phyloP scores from a whole-genome alignment of 1,140 invertebrate species.

The Drosophila auraria region DNA sequence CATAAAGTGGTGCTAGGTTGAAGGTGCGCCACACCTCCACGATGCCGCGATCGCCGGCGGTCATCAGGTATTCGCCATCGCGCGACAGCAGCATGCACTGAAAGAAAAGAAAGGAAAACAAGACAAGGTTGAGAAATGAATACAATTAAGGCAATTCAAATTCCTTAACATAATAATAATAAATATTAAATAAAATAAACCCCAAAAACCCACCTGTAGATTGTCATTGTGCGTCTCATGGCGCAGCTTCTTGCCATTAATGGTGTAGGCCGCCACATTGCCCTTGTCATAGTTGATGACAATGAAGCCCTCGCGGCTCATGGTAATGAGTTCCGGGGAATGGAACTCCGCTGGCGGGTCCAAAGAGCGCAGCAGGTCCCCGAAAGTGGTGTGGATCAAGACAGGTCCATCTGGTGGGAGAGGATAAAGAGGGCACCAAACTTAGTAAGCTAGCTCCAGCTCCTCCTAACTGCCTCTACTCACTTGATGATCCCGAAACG shows the following conservation, averaged over 20 bases:
- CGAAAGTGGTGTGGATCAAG: slow-evolving; percentile 98
- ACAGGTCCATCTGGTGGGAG: slow-evolving; percentile 94
- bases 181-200: neutral
- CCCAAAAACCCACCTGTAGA: slow-evolving; percentile 90
- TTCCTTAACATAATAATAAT: too few species aligned
- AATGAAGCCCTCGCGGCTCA: slow-evolving; percentile 98
- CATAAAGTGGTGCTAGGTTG: slow-evolving; percentile 97
- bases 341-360: slow-evolving; percentile 92
- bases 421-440: neutral
- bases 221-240: slow-evolving; percentile 97
- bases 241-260: slow-evolving; percentile 94
- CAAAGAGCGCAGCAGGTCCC: slow-evolving; percentile 96
- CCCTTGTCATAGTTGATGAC: slow-evolving; percentile 97
- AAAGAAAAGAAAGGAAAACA: slow-evolving; percentile 33
- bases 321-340: slow-evolving; percentile 95
- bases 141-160: neutral
- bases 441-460: neutral
- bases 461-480: slow-evolving; percentile 14
- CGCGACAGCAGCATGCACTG: slow-evolving; percentile 97
- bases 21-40: slow-evolving; percentile 99
- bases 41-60: slow-evolving; percentile 97
- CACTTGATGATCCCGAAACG: slow-evolving; percentile 95
- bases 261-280: slow-evolving; percentile 96
- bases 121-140: neutral
- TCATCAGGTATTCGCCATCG: slow-evolving; percentile 99